Evolutionary conservation across 2,113 vertebrate genomes (phyloP), one percentile per base, ranked within the genome.

Genomic region (Rhabdomys dilectus): DNA sequence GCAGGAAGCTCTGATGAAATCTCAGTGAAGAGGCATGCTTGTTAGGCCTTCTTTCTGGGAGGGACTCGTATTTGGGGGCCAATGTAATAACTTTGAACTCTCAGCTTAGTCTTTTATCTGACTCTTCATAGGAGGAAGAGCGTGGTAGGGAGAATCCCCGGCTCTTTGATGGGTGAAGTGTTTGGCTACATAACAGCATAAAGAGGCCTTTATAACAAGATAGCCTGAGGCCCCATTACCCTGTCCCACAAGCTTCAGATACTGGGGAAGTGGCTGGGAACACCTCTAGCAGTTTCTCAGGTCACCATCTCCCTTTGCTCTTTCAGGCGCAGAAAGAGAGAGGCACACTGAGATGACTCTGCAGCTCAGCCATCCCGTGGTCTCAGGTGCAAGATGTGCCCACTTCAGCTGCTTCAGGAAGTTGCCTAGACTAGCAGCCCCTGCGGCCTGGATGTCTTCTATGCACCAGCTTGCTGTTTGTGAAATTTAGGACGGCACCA

Each of bases 311-410:
- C 80, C 81, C 85, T 93, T 90, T 97, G 93, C 85, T 88, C 76
- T 98, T 97, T 51, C 96, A 97, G 97, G 70, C 92, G 90, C 97
- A 97, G 90, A 90, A 96, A 68, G 92, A 92, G 60, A 64, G 97
- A 97, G 88, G 85, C 34, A 0, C 97, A 62, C 91, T 97, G 97
- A 96, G 70, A 22, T 11, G 51, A 56, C 87, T 56, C 84, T 21
- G 78, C 66, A 60, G 80, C 91, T 42, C 76, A 34, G 53, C 42
- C 45, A 11, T 3, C 62, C 34, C 3, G 13, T 21, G 22, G 16
- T 56, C 39, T 82, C 29, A 8, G 7, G 53, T 15, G 75, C 29
- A 51, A 4, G 3, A 17, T 24, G 72, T 13, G n/a, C 72, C 72
- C 0, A 29, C 39, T 42, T 36, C 15, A 7, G 39, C 80, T 48